Evolutionary conservation across 2,113 vertebrate species (phyloP).

Genomic region (Plotosus lineatus): DNA sequence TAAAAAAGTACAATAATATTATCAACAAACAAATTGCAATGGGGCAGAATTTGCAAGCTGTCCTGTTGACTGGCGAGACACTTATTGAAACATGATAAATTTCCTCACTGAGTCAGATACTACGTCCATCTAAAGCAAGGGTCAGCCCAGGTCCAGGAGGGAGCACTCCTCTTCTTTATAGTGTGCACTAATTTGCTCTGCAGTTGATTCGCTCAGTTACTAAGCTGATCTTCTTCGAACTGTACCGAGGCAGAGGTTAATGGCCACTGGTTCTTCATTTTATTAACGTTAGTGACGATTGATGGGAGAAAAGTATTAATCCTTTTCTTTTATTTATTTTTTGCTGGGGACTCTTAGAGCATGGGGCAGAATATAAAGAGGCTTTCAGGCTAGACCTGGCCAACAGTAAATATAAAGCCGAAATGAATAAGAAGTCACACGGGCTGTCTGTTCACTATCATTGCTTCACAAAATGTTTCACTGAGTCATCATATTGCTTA

Average conservation of each 20-base stretch:
- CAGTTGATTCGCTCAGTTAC: conserved; percentile 74
- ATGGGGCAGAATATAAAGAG: conserved; percentile 73
- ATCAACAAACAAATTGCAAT: conserved; percentile 69
- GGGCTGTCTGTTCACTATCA: conserved; percentile 25
- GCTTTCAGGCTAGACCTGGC: conserved; percentile 59
- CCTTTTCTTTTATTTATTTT: conserved; percentile 60
- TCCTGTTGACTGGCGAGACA: conserved; percentile 68
- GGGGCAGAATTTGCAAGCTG: conserved; percentile 56
- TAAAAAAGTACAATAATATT: conserved; percentile 54
- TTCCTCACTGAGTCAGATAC: conserved; percentile 77
- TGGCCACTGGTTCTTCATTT: conserved; percentile 73
- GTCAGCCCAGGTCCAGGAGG: conserved; percentile 74
- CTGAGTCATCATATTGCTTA: neutral
- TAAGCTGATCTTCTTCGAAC: conserved; percentile 68
- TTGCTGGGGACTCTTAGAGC: conserved; percentile 66
- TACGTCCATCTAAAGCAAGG: conserved; percentile 74
- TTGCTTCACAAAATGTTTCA: conserved; percentile 16
- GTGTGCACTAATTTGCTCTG: conserved; percentile 76
- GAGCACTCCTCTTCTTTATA: conserved; percentile 76
- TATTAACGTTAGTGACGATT: conserved; percentile 78
- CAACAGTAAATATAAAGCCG: conserved; percentile 59
- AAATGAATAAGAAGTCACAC: conserved; percentile 41
- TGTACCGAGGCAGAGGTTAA: conserved; percentile 67
- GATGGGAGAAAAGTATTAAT: conserved; percentile 74
- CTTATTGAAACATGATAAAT: conserved; percentile 90